A percentile compares a stretch with the other conserved stretches of the same genome.
phyloP scores from a whole-genome alignment of 1,140 invertebrate species.

The Leptinotarsa undecemlineata region DNA sequence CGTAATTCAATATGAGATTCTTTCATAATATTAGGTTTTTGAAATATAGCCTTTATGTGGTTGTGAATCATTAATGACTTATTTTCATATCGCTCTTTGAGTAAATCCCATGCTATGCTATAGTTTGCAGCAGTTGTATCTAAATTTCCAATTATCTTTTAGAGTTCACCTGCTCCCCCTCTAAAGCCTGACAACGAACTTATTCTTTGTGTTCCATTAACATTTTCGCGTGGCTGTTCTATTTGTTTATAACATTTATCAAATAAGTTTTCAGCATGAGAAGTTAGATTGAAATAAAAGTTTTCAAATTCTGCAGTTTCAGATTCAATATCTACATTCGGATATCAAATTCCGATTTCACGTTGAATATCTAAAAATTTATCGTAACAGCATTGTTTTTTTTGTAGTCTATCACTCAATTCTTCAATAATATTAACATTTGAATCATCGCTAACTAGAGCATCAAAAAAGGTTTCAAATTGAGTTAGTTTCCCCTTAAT shows the following conservation, averaged over 20 bases:
- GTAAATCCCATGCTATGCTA: conserved; percentile 25
- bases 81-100: conserved; percentile 33
- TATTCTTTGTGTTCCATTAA: too few relatives aligned
- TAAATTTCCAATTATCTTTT: conserved; percentile 20
- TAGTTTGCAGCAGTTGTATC: conserved; percentile 30
- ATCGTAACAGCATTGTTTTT: neutral
- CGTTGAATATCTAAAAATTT: neutral
- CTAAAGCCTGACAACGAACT: neutral
- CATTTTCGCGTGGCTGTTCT: neutral
- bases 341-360: neutral
- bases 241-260: neutral
- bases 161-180: conserved; percentile 12
- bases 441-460: neutral
- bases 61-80: conserved; percentile 26
- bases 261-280: neutral
- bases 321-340: neutral
- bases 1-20: too few relatives aligned
- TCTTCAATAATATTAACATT: neutral
- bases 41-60: conserved; percentile 27
- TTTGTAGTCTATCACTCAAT: neutral
- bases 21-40: conserved; percentile 14
- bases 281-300: neutral
- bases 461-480: neutral
- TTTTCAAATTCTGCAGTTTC: neutral
- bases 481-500: neutral